Evolutionary conservation across 2,888 invertebrate genomes (phyloP).

Genomic region (Plutella xylostella): DNA sequence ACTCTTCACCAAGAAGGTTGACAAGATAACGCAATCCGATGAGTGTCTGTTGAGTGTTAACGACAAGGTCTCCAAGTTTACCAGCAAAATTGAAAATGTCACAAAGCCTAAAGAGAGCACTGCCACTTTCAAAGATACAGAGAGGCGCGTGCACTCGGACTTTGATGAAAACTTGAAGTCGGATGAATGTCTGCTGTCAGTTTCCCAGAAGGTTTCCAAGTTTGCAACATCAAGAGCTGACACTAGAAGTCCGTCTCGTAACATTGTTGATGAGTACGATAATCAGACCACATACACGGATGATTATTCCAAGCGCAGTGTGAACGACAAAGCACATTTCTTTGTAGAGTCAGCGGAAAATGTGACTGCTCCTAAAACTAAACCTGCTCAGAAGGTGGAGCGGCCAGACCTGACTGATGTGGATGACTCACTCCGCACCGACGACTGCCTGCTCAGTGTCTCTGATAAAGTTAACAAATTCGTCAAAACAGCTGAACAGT

Average conservation of each 20-base stretch:
- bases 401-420: conserved; percentile 66
- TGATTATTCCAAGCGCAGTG: conserved; percentile 66
- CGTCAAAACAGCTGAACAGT: conserved; percentile 71
- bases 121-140: conserved; percentile 37
- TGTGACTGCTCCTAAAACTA: conserved; percentile 48
- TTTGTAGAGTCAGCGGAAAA: conserved; percentile 74
- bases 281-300: conserved; percentile 63
- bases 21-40: conserved; percentile 50
- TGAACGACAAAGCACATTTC: conserved; percentile 74
- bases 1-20: conserved; percentile 44
- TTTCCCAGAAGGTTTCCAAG: conserved; percentile 77
- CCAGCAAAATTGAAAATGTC: conserved; percentile 44
- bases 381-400: conserved; percentile 44
- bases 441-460: conserved; percentile 73
- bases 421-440: conserved; percentile 68
- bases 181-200: conserved; percentile 75
- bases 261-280: conserved; percentile 60
- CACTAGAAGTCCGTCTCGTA: conserved; percentile 45
- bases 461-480: conserved; percentile 76
- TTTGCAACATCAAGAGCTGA: conserved; percentile 65
- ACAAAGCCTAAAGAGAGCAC: conserved; percentile 36
- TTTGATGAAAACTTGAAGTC: conserved; percentile 59
- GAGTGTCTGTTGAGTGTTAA: conserved; percentile 67
- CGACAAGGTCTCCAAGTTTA: conserved; percentile 67
- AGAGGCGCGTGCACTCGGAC: conserved; percentile 57